Percentiles rank a stretch among this genome's conserved stretches.
phyloP scores from a whole-genome alignment of 2,888 invertebrate species.

The Galerucella nymphaeae region DNA sequence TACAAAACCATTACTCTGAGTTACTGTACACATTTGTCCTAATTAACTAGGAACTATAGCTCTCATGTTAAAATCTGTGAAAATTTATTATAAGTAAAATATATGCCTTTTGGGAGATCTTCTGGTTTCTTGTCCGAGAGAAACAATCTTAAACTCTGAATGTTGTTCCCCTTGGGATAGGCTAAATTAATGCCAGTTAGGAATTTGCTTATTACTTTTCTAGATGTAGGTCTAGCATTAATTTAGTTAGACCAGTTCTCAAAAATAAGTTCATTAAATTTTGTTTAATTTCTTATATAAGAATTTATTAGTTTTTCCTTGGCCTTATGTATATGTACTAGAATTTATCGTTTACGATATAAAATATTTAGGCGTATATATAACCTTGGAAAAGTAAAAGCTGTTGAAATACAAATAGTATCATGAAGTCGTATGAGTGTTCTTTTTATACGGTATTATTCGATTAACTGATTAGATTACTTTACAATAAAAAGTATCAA shows the following conservation, averaged over 20 bases:
- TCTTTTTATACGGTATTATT: conserved; percentile 5
- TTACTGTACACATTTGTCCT: background rate
- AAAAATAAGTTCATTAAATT: background rate
- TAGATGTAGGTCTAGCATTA: background rate
- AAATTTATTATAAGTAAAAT: conserved; percentile 15
- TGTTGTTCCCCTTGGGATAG: conserved; percentile 3
- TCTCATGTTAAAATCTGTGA: conserved; percentile 17
- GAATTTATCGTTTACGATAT: background rate
- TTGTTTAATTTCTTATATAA: background rate
- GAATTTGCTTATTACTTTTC: conserved; percentile 16
- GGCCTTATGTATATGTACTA: background rate
- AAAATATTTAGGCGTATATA: background rate
- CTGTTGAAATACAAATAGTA: conserved; percentile 6
- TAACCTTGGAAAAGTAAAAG: conserved; percentile 17
- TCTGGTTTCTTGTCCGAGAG: conserved; percentile 3
- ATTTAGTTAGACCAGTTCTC: background rate
- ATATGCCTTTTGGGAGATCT: conserved; percentile 11
- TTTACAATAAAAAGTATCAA: background rate
- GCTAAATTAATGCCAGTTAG: conserved; percentile 14
- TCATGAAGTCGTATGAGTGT: conserved; percentile 2
- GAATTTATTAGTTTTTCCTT: background rate
- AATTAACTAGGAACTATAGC: background rate
- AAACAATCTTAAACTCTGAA: conserved; percentile 14
- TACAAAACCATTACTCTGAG: background rate
- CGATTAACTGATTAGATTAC: background rate